A percentile compares a stretch with the other conserved stretches of the same genome.
These are phyloP conservation scores for Epinephelus lanceolatus DNA, from an alignment of 2,113 vertebrate genomes.

Conservation along the genomic window DNA sequence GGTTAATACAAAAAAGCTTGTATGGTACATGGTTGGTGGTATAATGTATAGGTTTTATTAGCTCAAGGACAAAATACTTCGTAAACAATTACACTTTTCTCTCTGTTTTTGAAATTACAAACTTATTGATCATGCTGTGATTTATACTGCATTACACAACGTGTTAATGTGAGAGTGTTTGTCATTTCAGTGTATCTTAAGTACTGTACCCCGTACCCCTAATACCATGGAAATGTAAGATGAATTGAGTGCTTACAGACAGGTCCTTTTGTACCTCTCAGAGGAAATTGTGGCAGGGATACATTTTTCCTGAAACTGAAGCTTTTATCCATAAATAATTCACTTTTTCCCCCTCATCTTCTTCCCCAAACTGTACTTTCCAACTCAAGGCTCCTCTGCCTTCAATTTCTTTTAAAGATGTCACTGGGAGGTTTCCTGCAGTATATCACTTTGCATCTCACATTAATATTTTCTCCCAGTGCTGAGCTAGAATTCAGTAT, in stretches of 20 bases:
- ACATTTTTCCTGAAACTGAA: not conserved
- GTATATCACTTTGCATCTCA: not conserved
- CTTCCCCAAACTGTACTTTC: conserved; percentile 9
- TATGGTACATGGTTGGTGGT: not conserved
- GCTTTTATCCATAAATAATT: conserved; percentile 10
- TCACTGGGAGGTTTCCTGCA: conserved; percentile 11
- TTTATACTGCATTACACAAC: not conserved
- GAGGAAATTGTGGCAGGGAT: not conserved
- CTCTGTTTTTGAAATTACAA: not conserved
- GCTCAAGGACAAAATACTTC: too few relatives aligned
- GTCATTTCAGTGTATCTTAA: not conserved
- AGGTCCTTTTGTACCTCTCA: conserved; percentile 15
- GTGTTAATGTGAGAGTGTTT: not conserved
- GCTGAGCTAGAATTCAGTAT: not conserved
- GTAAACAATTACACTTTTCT: too few relatives aligned
- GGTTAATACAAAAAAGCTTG: not conserved
- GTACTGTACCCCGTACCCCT: not conserved
- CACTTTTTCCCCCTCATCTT: not conserved
- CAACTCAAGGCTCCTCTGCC: not conserved
- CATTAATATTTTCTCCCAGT: not conserved
- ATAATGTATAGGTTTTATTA: too few relatives aligned
- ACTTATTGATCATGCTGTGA: not conserved
- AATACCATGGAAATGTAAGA: conserved; percentile 25
- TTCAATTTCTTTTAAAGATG: conserved; percentile 25
- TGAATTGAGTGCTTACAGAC: not conserved